A percentile compares a stretch with the other conserved stretches of the same genome.
phyloP scores from a whole-genome alignment of 2,113 vertebrate genomes.

The Melanotaenia duboulayi region DNA sequence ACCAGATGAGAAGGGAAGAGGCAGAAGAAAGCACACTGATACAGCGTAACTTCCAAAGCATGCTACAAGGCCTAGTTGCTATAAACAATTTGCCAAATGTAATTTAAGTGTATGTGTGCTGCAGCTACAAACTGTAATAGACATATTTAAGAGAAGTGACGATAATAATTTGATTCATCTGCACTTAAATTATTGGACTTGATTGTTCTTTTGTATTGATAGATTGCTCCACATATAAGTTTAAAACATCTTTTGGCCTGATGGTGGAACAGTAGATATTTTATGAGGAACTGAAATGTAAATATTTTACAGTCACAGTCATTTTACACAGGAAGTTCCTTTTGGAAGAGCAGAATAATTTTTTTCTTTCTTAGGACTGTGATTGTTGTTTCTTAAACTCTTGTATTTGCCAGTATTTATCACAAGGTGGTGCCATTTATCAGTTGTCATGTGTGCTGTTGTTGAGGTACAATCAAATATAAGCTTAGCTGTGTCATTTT shows the following conservation, averaged over 20 bases:
- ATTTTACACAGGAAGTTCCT: constrained; percentile 7
- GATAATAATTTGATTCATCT: not conserved
- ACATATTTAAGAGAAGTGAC: no score
- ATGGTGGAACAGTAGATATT: constrained; percentile 10
- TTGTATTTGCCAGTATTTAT: constrained; percentile 38
- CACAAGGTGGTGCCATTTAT: constrained; percentile 50
- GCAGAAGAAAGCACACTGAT: constrained; percentile 15
- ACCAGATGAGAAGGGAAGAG: not conserved
- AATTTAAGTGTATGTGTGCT: constrained; percentile 6
- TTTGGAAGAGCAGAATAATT: constrained; percentile 21
- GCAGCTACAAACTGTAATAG: not conserved
- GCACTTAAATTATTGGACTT: not conserved
- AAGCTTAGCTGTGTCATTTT: no score
- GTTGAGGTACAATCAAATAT: not conserved
- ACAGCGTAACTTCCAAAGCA: constrained; percentile 5
- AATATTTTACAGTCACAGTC: constrained; percentile 2
- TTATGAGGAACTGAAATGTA: not conserved
- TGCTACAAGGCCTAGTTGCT: constrained; percentile 13
- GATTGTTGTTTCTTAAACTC: not conserved
- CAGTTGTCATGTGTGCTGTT: not conserved
- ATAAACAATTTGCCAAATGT: constrained; percentile 22
- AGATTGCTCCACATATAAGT: not conserved
- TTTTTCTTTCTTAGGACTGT: constrained; percentile 13
- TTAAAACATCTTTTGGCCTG: not conserved
- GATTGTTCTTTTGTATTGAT: not conserved